These are phyloP conservation scores for Melieria picta DNA, from an alignment of 2,888 invertebrate species.

Conservation along the genomic window DNA sequence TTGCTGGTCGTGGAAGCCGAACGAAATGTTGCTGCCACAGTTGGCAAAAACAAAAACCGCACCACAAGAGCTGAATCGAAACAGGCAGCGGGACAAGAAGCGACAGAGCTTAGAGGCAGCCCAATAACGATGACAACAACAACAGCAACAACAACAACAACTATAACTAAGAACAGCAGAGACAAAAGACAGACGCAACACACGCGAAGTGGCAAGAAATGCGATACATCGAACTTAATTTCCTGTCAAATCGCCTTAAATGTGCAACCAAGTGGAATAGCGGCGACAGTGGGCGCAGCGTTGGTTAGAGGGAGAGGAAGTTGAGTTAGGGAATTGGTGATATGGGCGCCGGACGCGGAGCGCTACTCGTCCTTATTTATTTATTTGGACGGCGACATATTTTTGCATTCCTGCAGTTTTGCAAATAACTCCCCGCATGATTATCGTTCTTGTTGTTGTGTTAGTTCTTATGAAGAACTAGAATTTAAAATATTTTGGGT, in stretches of 20 bases:
- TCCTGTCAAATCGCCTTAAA: constrained; percentile 56
- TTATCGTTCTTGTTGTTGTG: no score
- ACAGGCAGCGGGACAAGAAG: not conserved
- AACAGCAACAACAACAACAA: constrained; percentile 11
- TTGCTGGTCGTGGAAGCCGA: constrained; percentile 42
- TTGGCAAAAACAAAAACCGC: no score
- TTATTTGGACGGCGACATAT: no score
- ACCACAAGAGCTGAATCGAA: no score
- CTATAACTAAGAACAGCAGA: constrained; percentile 3
- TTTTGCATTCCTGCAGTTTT: no score
- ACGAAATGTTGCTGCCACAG: constrained; percentile 18
- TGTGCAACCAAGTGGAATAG: constrained; percentile 8
- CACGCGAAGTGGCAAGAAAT: constrained; percentile 29
- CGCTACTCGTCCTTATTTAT: no score
- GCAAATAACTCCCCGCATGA: no score
- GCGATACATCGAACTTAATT: constrained; percentile 60
- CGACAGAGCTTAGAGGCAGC: constrained; percentile 12
- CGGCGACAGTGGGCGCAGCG: not conserved
- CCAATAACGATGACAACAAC: not conserved
- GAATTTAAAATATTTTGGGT: no score
- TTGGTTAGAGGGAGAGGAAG: no score
- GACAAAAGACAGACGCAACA: not conserved
- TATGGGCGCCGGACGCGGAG: no score
- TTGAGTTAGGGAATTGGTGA: no score
- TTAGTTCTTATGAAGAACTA: no score